Conservation (phyloP, 2,113 vertebrate species). For the Amblyopsis rosae region DNA sequence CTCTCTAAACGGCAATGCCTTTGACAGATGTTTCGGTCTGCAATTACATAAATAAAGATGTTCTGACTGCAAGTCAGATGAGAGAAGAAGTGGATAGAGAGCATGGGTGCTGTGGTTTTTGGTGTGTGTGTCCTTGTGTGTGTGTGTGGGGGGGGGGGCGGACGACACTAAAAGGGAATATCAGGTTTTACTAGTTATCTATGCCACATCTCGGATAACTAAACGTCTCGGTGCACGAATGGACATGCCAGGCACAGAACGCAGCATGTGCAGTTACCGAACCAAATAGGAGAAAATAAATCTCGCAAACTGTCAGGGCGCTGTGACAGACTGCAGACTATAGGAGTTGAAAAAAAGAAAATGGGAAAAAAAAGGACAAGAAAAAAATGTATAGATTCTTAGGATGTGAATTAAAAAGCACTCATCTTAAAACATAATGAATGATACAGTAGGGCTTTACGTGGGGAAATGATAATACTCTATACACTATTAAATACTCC, state of each 20-base stretch:
- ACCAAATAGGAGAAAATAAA: constrained; percentile 66
- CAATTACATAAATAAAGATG: constrained; percentile 74
- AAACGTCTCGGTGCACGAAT: constrained; percentile 62
- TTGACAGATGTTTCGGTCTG: constrained; percentile 73
- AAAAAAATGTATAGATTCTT: neutral
- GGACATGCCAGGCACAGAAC: constrained; percentile 39
- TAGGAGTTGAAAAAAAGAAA: constrained; percentile 22
- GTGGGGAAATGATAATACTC: constrained; percentile 38
- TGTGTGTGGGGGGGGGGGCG: constrained; percentile 11
- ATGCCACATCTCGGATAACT: constrained; percentile 59
- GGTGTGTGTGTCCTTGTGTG: too few relatives aligned
- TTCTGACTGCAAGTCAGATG: constrained; percentile 42
- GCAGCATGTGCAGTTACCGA: constrained; percentile 58
- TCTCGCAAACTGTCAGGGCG: constrained; percentile 44
- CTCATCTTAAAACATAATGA: constrained; percentile 33
- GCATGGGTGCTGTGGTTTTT: constrained; percentile 50
- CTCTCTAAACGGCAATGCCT: constrained; percentile 71
- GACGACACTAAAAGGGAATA: constrained; percentile 66
- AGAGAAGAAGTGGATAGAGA: constrained; percentile 18
- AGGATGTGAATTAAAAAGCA: constrained; percentile 39
- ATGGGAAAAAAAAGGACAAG: constrained; percentile 10
- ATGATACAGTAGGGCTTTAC: constrained; percentile 13
- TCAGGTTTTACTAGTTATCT: constrained; percentile 70
- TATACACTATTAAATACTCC: constrained; percentile 23
- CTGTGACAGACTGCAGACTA: constrained; percentile 47